Evolutionary conservation across 2,797 vertebrate genomes (phyloP), one percentile per base, ranked within the genome.

Genomic region (Phoeniculus purpureus): DNA sequence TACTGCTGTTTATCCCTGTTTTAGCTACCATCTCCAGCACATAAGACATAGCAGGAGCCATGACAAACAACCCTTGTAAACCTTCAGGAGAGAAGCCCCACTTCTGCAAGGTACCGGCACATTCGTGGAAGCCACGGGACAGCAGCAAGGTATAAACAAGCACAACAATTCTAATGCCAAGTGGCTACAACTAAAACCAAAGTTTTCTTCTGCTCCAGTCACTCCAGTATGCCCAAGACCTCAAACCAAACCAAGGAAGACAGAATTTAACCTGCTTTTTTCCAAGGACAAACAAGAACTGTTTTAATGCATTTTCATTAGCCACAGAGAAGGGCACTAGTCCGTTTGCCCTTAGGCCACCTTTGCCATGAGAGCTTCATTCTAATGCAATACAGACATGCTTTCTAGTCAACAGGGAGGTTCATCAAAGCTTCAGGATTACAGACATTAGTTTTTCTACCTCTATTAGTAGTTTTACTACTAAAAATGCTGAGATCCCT

Each of bases 11-110:
- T 61, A 77, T 82, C 88, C 81, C 85, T 82, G 84, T 64, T 88
- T 90, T 68, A 94, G 75, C 73, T 81, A 74, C 84, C 58, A 29
- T 60, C 78, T 61, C 81, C 60, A 88, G 74, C 22, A 23, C 67
- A 48, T 26, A 64, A 64, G 74, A 90, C 86, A 82, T 22, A 75
- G 77, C 88, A 80, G 9, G 68, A 94, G 84, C 61, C 81, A 45
- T 51, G 61, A 89, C 75, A 87, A 87, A 74, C 61, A 92, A 93
- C 31, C 73, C 79, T 51, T 60, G 82, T 56, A 92, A 93, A 78
- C 50, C 48, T 87, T 92, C 56, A 80, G 78, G 77, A 0, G 1
- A 51, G 68, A 82, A 37, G 51, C 23, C 81, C 47, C 43, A 29
- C 85, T 87, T 89, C 65, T 66, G 62, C 48, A 74, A 15, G 0